These are phyloP conservation scores for Dromius quadrimaculatus DNA, from an alignment of 2,888 invertebrate genomes.

Conservation along the genomic window DNA sequence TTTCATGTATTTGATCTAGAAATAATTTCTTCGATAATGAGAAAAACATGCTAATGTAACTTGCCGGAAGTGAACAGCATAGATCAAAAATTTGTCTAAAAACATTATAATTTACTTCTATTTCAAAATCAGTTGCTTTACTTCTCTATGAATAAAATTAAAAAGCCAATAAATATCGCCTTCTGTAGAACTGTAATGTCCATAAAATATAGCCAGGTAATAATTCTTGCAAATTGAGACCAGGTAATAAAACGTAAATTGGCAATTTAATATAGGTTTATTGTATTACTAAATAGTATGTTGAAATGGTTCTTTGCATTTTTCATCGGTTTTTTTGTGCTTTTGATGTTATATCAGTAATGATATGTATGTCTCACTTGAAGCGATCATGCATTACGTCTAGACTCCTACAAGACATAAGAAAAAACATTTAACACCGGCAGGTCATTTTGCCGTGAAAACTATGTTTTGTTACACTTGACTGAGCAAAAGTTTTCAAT, in stretches of 20 bases:
- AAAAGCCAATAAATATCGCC: not conserved
- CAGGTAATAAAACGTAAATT: not conserved
- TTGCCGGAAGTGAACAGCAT: slow-evolving; percentile 8
- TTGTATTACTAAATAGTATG: not conserved
- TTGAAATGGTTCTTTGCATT: not conserved
- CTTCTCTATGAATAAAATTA: slow-evolving; percentile 1
- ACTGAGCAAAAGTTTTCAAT: slow-evolving; percentile 20
- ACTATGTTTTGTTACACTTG: not conserved
- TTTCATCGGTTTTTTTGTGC: not conserved
- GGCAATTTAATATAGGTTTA: not conserved
- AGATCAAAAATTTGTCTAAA: not conserved
- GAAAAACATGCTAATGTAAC: slow-evolving; percentile 13
- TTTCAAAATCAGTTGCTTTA: slow-evolving; percentile 19
- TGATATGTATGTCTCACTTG: not conserved
- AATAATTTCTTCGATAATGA: too few species aligned
- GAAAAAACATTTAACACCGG: not conserved
- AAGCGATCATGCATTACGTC: slow-evolving; percentile 16
- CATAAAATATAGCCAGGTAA: not conserved
- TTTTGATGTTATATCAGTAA: not conserved
- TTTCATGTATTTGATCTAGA: too few species aligned
- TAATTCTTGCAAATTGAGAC: not conserved
- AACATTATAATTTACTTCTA: slow-evolving; percentile 8
- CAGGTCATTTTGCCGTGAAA: slow-evolving; percentile 8
- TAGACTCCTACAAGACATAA: slow-evolving; percentile 8
- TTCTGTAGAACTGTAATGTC: not conserved